Evolutionary conservation across 2,113 vertebrate species (phyloP), one percentile per base, ranked within the genome.

Genomic region (Campylomormyrus tamandua): DNA sequence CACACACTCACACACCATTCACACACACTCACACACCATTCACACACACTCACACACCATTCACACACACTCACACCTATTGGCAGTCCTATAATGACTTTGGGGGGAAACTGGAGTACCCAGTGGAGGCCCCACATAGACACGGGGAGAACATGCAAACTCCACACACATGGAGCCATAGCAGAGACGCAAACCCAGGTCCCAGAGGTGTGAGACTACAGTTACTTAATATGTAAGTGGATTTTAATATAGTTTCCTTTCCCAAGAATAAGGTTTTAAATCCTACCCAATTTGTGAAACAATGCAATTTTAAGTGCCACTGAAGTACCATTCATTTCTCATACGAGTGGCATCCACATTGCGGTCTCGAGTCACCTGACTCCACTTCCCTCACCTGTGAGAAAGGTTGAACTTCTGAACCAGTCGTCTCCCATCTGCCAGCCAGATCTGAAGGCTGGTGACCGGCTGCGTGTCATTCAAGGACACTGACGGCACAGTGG

Each of bases 371-470:
- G 35, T 31, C 15, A 24, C 42, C 15, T 19, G 39, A n/a, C 15
- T 53, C 10, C 42, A 15, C 13, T 27, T 39, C 21, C 93, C 96
- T 92, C 92, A 99, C 98, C 97, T 97, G 92, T 99, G 98, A 86
- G 97, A 97, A 93, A 97, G 92, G 91, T 99, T 99, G 92, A 99
- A 99, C 93, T 97, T 97, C 94, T 99, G 98, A 91, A 99, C 94
- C 89, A 99, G 94, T 91, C 98, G 97, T 90, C 97, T 96, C 91
- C 98, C 98, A n/a, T 97, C 97, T 45, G 97, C 97, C 95, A 99
- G 94, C 98, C 98, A 99, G 91, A 99, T 98, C 95, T 98, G 98
- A 91, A 99, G 90, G 21, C 94, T 98, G 91, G 98, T 99, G 89
- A 97, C 90, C 3, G 98, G 97, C 90, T 98, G 97, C 93, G 95